A percentile compares a stretch with the other conserved stretches of the same genome.
Evolutionary conservation across 2,113 vertebrate genomes (phyloP).

Genomic region (Patagioenas fasciata): DNA sequence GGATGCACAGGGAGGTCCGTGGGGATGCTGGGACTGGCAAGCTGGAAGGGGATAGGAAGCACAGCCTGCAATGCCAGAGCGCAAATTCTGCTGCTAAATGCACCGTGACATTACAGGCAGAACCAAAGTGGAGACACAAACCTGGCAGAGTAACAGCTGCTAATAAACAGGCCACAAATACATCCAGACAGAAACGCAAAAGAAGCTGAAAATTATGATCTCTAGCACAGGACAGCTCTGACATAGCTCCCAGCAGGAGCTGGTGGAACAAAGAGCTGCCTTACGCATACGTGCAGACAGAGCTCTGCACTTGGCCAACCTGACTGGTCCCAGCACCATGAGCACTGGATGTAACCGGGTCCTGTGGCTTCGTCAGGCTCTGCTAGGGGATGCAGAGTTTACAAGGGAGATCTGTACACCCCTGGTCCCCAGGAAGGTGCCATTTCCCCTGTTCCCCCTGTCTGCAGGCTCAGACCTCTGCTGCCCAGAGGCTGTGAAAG

Average conservation of each 20-base stretch:
- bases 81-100: neutral
- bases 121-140: neutral
- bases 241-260: neutral
- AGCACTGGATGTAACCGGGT: neutral
- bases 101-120: neutral
- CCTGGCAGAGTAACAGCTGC: neutral
- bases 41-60: neutral
- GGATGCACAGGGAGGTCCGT: neutral
- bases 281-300: fast-evolving
- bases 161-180: neutral
- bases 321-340: neutral
- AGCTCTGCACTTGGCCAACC: neutral
- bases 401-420: fast-evolving
- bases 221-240: neutral
- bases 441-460: neutral
- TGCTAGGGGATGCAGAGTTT: neutral
- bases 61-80: neutral
- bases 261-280: neutral
- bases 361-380: neutral
- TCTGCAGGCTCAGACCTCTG: neutral
- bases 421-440: neutral
- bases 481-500: neutral
- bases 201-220: neutral
- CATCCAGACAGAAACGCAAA: neutral
- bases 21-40: neutral